Base-by-base conservation (phyloP, 2,113 vertebrate species). In the Panthera leo region DNA sequence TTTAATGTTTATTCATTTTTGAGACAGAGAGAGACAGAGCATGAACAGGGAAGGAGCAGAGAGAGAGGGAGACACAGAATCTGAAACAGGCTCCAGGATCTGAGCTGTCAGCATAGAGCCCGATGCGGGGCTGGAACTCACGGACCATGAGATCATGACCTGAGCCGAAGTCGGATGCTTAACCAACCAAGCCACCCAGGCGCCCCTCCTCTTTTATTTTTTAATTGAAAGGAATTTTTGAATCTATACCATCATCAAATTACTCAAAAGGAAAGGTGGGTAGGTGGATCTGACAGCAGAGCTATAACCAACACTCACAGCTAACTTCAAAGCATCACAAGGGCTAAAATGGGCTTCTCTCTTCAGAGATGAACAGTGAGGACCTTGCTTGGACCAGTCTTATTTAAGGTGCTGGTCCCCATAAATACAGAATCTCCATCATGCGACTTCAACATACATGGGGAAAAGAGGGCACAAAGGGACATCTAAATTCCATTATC, bases 211-310 rank as follows among this genome's bases (percentile, higher is more conserved):
- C 58, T 92, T 76, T 89, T 58, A 34, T 68, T 80, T 88, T 82
- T 92, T 80, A 91, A 95, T 36, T 86, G 76, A 85, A 95, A 95
- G 58, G 29, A 65, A 86, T 5, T 95, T 96, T 68, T 68, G 5
- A 85, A 87, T 93, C 31, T 76, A 70, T 79, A 71, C 27, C 25
- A 85, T 45, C 45, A 86, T 80, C 29, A 55, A 90, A 39, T 89
- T 84, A 87, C 75, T 96, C 45, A 45, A 71, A 96, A 89, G 39
- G 55, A 67, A 90, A 83, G 7, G 4, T 3, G 11, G 48, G 16
- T 25, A 70, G 79, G 63, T 89, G 5, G 53, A 84, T 61, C 61
- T 34, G 2, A 95, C 39, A 63, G 45, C 11, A 88, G 39, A 85
- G 27, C 34, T 65, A 13, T 51, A 93, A 61, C 18, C 39, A 75